phyloP scores from a whole-genome alignment of 1,140 invertebrate species.

The Pectinophora gossypiella region DNA sequence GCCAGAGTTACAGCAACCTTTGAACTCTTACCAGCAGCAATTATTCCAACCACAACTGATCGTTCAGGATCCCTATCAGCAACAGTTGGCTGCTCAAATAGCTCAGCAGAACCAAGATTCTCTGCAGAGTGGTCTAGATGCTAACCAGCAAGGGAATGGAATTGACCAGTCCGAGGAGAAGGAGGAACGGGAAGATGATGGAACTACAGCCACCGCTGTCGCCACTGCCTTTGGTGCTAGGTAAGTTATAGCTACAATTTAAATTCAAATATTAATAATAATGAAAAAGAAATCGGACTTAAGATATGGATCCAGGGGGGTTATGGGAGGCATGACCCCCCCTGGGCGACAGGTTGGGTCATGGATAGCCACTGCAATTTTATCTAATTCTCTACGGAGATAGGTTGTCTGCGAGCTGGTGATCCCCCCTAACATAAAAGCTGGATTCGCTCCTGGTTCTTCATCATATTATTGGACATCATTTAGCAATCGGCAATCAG shows the following conservation, averaged over 20 bases:
- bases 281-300: no score
- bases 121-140: slow-evolving; percentile 54
- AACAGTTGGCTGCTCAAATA: background rate
- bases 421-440: no score
- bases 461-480: no score
- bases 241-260: no score
- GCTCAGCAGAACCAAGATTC: slow-evolving; percentile 40
- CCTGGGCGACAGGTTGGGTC: no score
- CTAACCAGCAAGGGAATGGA: slow-evolving; percentile 53
- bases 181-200: slow-evolving; percentile 35
- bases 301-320: no score
- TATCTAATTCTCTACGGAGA: no score
- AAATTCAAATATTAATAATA: no score
- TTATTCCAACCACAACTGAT: background rate
- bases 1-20: slow-evolving; percentile 21
- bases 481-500: no score
- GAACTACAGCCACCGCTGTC: slow-evolving; percentile 40
- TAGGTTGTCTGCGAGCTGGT: no score
- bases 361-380: no score
- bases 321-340: slow-evolving; percentile 2
- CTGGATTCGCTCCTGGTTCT: no score
- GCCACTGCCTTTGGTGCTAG: slow-evolving; percentile 62
- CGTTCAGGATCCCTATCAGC: slow-evolving; percentile 3
- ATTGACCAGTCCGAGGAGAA: slow-evolving; percentile 39
- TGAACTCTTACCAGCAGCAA: slow-evolving; percentile 2